Evolutionary conservation across 2,797 vertebrate species (phyloP).

Genomic region (Florisuga fusca): DNA sequence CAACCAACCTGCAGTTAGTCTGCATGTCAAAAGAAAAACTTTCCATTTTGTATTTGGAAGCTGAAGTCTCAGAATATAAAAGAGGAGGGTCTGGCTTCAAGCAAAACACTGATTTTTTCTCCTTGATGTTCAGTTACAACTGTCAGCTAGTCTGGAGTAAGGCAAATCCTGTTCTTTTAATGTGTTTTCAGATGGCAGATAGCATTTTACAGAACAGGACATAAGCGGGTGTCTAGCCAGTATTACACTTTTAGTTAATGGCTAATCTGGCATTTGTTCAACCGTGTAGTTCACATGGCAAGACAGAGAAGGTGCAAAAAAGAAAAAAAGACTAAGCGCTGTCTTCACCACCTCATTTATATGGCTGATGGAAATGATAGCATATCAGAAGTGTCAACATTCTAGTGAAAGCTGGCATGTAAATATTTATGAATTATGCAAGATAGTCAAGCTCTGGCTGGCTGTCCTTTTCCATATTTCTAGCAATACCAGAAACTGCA

Average conservation of each 20-base stretch:
- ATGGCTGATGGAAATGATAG: neutral
- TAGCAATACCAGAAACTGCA: neutral
- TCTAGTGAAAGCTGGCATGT: slow-evolving; percentile 9
- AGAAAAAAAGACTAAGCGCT: neutral
- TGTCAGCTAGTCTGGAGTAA: neutral
- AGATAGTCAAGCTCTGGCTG: neutral
- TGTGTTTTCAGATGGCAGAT: slow-evolving; percentile 34
- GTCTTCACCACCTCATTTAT: slow-evolving; percentile 8
- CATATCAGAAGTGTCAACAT: slow-evolving; percentile 9
- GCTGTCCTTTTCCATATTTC: neutral
- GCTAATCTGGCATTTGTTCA: slow-evolving; percentile 44
- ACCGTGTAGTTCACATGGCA: neutral
- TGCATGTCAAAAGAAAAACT: neutral
- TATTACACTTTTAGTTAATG: slow-evolving; percentile 1
- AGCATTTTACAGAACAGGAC: slow-evolving; percentile 2
- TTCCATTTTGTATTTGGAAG: neutral
- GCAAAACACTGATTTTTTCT: slow-evolving; percentile 34
- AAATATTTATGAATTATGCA: slow-evolving; percentile 36
- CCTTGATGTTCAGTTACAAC: slow-evolving; percentile 19
- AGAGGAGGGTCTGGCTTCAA: slow-evolving; percentile 12
- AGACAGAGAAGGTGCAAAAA: neutral
- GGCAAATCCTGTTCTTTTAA: slow-evolving; percentile 10
- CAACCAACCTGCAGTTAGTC: neutral
- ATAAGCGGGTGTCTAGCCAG: neutral
- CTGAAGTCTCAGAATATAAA: neutral